A percentile compares a stretch with the other conserved stretches of the same genome.
These are phyloP conservation scores for Phocoena phocoena DNA, from an alignment of 2,113 vertebrate species.

Conservation along the genomic window DNA sequence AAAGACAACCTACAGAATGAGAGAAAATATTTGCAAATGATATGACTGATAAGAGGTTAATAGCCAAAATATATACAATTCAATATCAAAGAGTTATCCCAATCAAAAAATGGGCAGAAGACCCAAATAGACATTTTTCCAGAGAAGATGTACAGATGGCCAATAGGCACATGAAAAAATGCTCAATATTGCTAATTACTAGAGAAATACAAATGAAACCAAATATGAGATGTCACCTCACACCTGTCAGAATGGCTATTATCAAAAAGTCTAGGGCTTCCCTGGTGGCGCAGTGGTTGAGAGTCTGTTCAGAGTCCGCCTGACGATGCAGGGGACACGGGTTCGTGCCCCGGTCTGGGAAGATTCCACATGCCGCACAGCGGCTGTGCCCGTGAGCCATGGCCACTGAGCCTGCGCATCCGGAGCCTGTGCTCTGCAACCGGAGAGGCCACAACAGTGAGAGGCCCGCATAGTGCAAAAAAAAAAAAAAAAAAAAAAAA, in stretches of 20 bases:
- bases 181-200: neutral
- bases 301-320: too few species aligned
- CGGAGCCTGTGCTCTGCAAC: too few species aligned
- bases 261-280: neutral
- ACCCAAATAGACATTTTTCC: neutral
- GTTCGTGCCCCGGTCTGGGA: too few species aligned
- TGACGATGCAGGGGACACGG: too few species aligned
- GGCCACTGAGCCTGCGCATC: too few species aligned
- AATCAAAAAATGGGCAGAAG: neutral
- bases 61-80: neutral
- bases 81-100: neutral
- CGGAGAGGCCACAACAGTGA: too few species aligned
- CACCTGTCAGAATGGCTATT: neutral
- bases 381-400: too few species aligned
- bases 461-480: neutral
- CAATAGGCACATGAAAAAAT: neutral
- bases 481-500: neutral
- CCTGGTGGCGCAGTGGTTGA: too few species aligned
- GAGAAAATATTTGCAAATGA: neutral
- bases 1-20: neutral
- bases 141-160: neutral
- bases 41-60: neutral
- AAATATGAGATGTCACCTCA: neutral
- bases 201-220: neutral
- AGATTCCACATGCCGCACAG: too few species aligned